A percentile compares a stretch with the other conserved stretches of the same genome.
Conservation (phyloP, 2,797 vertebrate species). For the Sebastes goodei region DNA sequence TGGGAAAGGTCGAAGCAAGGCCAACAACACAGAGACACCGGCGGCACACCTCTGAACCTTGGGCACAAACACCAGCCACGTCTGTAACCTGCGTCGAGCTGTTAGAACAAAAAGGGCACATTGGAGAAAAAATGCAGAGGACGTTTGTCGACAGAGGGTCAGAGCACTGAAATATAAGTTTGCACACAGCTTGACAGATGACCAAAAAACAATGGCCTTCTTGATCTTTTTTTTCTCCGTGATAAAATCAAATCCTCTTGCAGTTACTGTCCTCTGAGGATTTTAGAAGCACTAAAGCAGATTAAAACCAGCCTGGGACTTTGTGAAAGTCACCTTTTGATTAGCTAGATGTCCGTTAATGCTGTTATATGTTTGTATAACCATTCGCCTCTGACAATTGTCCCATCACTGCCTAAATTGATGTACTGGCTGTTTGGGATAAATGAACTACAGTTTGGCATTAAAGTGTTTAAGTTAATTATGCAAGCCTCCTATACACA, state of each 20-base stretch:
- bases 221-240: neutral
- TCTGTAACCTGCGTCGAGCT: neutral
- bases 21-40: conserved; percentile 4
- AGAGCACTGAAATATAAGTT: neutral
- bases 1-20: conserved; percentile 77
- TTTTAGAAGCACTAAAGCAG: conserved; percentile 25
- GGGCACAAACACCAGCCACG: neutral
- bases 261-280: neutral
- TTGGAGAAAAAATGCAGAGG: neutral
- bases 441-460: neutral
- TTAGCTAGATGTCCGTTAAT: neutral
- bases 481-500: neutral
- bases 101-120: neutral
- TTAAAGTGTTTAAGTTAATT: conserved; percentile 10
- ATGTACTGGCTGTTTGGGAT: neutral
- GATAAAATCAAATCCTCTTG: neutral
- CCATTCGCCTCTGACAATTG: neutral
- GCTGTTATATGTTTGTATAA: neutral
- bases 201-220: conserved; percentile 11
- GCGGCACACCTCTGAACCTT: conserved; percentile 83
- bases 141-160: neutral
- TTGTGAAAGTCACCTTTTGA: neutral
- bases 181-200: neutral
- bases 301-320: neutral
- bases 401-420: neutral